Evolutionary conservation across 2,888 invertebrate genomes (phyloP), one percentile per base, ranked within the genome.

Genomic region (Seira ritae): DNA sequence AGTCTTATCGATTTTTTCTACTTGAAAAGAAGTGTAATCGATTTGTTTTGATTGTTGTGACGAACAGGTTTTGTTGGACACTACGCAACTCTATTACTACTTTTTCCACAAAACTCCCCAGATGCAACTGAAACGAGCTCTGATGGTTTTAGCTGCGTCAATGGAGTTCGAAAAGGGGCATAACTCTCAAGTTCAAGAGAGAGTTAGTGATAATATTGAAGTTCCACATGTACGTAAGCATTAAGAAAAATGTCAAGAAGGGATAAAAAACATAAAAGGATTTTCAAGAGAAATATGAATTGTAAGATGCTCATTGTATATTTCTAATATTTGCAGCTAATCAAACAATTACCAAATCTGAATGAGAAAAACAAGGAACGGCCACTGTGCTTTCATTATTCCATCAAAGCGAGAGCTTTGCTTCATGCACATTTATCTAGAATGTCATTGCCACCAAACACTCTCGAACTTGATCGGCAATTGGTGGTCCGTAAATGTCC

Each of bases 61-160:
- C 50, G 46, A 4, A 67, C 70, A 94, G 92, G 98, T 98, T 0
- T 92, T 99, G 15, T 91, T 99, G 83, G 97, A 98, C 90, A 99
- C 99, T n/a, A 97, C 98, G 4, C 96, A 97, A 91, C 94, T 99
- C 92, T 99, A 98, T 91, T 97, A 96, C 90, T 97, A 95, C 90
- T 98, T 97, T 91, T 96, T 99, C 90, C 96, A 97, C 90, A 98
- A 98, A 92, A 98, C 98, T 6, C 97, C 98, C 0, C 95, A 96
- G 85, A 98, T 99, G 97, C 94, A 96, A 73, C 91, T 99, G 70
- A 98, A 98, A 92, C 93, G 99, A 89, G 97, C 97, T 19, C 94
- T 99, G 12, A 98, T 99, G 98, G 97, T 99, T 80, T 92, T 99
- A 70, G 97, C 96, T 23, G 98, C 98, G 12, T 98, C 99, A 84